Evolutionary conservation across 2,113 vertebrate species (phyloP).

Genomic region (Melierax canorus): DNA sequence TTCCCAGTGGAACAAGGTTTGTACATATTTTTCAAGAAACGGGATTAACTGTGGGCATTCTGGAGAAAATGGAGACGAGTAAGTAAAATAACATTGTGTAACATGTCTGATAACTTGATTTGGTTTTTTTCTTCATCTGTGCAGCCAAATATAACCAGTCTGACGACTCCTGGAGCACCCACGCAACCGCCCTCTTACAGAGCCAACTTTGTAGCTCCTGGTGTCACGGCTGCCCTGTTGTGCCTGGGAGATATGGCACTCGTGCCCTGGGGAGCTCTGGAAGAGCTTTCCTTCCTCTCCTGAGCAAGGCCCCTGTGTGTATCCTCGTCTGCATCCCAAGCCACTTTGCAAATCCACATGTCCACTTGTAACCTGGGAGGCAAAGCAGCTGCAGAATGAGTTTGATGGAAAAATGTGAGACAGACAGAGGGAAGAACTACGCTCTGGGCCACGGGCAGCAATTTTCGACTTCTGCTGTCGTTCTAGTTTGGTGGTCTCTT

Average conservation of each 20-base stretch:
- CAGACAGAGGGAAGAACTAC: not conserved
- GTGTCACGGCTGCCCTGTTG: not conserved
- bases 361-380: not conserved
- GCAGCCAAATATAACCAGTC: not conserved
- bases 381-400: not conserved
- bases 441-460: rapidly evolving
- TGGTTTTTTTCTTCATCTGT: not conserved
- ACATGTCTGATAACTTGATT: not conserved
- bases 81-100: not conserved
- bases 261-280: not conserved
- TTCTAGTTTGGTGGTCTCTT: not conserved
- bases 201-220: not conserved
- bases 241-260: not conserved
- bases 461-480: not conserved
- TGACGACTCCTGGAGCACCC: not conserved
- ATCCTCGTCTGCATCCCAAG: not conserved
- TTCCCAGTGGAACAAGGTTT: not conserved
- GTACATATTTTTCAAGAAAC: not conserved
- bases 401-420: not conserved
- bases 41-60: not conserved
- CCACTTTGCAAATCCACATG: not conserved
- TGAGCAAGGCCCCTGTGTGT: not conserved
- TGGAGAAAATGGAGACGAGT: not conserved
- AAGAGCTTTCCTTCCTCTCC: not conserved
- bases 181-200: not conserved